These are phyloP conservation scores for Epinotia brunnichana DNA, from an alignment of 2,888 invertebrate species.

Conservation along the genomic window DNA sequence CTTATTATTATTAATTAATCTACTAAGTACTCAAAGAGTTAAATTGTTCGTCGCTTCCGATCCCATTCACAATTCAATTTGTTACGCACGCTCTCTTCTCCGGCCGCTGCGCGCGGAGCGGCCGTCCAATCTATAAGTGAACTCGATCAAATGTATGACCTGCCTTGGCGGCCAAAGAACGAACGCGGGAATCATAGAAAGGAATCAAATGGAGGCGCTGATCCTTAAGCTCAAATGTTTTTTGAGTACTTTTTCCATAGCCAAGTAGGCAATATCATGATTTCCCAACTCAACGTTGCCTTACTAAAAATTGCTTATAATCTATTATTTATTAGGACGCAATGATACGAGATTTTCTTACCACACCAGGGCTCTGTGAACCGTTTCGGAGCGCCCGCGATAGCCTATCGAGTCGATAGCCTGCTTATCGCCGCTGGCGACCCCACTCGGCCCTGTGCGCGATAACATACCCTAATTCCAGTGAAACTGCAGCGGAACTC, in stretches of 20 bases:
- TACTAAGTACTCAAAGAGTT: not conserved
- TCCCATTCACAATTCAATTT: not conserved
- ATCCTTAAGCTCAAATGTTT: not conserved
- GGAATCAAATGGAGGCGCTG: not conserved
- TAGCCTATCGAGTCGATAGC: slow-evolving; percentile 36
- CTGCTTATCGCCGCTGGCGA: slow-evolving; percentile 32
- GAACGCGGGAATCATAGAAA: too few species aligned
- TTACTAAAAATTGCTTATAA: not conserved
- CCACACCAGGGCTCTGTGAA: slow-evolving; percentile 14
- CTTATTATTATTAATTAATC: not conserved
- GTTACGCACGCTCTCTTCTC: too few species aligned
- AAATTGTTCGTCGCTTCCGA: not conserved
- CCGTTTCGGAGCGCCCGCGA: slow-evolving; percentile 22
- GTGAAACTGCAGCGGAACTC: slow-evolving; percentile 14
- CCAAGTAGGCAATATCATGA: too few species aligned
- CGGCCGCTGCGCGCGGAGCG: too few species aligned
- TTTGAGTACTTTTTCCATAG: too few species aligned
- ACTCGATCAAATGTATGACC: too few species aligned
- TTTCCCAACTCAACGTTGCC: too few species aligned
- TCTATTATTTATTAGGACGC: not conserved
- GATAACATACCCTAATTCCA: slow-evolving; percentile 43
- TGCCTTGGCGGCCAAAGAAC: too few species aligned
- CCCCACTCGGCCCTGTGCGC: slow-evolving; percentile 32
- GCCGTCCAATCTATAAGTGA: too few species aligned
- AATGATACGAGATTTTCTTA: not conserved